Percentiles rank a stretch among this genome's conserved stretches.
Conservation (phyloP, 2,888 invertebrate species). For the Machimus atricapillus region DNA sequence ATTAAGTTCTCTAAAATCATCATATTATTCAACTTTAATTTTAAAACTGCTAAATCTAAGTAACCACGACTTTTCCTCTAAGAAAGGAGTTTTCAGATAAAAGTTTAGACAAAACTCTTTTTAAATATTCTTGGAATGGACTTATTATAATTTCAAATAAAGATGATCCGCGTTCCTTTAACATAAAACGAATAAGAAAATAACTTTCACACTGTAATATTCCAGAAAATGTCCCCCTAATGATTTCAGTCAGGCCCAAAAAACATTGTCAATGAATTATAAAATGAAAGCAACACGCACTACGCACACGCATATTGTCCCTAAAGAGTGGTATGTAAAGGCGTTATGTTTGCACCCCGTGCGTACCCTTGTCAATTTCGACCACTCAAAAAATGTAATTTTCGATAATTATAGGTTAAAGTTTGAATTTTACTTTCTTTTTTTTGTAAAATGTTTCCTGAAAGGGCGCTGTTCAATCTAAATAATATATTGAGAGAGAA, state of each 20-base stretch:
- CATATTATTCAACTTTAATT: not conserved
- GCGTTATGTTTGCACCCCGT: not conserved
- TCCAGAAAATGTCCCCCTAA: not conserved
- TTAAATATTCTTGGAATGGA: not conserved
- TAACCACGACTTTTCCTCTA: too few relatives aligned
- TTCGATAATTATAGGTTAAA: constrained; percentile 13
- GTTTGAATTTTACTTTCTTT: constrained; percentile 3
- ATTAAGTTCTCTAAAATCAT: too few relatives aligned
- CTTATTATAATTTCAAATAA: not conserved
- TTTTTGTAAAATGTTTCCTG: not conserved
- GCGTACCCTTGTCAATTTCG: not conserved
- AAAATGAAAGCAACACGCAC: constrained; percentile 13
- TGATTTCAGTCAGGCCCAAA: not conserved
- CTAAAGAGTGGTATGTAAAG: constrained; percentile 1
- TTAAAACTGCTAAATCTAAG: not conserved
- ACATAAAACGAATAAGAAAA: not conserved
- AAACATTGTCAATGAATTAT: constrained; percentile 15
- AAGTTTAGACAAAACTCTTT: not conserved
- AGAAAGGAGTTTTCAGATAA: not conserved
- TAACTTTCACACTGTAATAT: not conserved
- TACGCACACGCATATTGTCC: not conserved
- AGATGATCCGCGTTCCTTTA: not conserved
- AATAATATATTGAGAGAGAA: not conserved
- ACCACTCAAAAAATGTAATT: constrained; percentile 27
- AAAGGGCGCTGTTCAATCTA: not conserved